Evolutionary conservation across 2,797 vertebrate species (phyloP), one percentile per base, ranked within the genome.

Genomic region (Microctenopoma steveboyesi): DNA sequence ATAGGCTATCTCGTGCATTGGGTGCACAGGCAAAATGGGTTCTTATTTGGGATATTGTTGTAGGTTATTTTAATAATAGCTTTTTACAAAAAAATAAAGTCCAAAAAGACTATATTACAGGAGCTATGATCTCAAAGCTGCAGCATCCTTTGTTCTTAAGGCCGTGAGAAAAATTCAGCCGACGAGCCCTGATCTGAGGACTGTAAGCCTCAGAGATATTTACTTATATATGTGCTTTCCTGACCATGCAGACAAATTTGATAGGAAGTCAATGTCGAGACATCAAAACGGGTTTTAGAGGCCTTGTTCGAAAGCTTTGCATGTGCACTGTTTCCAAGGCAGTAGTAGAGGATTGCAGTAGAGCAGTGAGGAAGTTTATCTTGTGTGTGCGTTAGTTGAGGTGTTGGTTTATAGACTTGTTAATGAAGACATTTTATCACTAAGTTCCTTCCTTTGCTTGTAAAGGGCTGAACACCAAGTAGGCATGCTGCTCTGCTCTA

Each of bases 81-180:
- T 14, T 25, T 11, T 9, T 39, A 7, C 5, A 37, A 35, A 22
- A 11, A 60, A 64, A 2, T 15, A n/a, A 16, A 7, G 11, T 15
- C 10, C 43, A 27, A 28, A 49, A 49, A 51, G 27, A 13, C 12
- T 9, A 7, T 12, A 18, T 42, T 16, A 27, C n/a, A 11, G 27
- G 16, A 59, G 49, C 13, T 13, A n/a, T 42, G 6, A 15, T 49
- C 37, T 64, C 54, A 73, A 52, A 64, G 46, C 27, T 4, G 2
- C 2, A 18, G 53, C 16, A n/a, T 46, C 39, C 12, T 47, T 61
- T 25, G 35, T n/a, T 52, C 47, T 68, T 22, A 2, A 47, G 35
- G 35, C 43, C 35, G 2, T 2, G 22, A 43, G 35, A 2, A 22
- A 54, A 47, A 25, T 57, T 63, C 30, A 45, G n/a, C 15, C n/a